A percentile compares a stretch with the other conserved stretches of the same genome.
phyloP scores from a whole-genome alignment of 2,888 invertebrate species.

The Micoletzkya japonica region DNA sequence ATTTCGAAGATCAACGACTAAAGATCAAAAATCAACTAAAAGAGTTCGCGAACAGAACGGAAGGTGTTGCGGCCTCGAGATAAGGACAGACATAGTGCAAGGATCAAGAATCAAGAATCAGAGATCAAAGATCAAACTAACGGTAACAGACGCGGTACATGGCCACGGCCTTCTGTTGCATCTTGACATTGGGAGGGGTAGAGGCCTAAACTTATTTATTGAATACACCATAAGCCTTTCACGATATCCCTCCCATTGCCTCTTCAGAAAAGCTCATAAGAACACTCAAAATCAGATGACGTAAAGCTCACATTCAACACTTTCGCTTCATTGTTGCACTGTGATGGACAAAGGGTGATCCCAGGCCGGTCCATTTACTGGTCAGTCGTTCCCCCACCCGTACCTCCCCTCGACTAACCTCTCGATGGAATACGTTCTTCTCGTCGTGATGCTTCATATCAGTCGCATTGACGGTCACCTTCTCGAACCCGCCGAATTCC shows the following conservation, averaged over 20 bases:
- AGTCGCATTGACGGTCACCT: not conserved
- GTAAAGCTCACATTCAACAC: too few relatives aligned
- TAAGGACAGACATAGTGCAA: not conserved
- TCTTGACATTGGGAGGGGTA: not conserved
- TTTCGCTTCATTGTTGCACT: too few relatives aligned
- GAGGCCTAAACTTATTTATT: not conserved
- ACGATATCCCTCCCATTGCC: too few relatives aligned
- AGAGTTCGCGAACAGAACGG: not conserved
- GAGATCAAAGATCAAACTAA: constrained; percentile 2
- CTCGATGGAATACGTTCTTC: constrained; percentile 20
- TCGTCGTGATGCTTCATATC: constrained; percentile 10
- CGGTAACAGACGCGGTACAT: constrained; percentile 16
- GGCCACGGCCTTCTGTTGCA: constrained; percentile 23
- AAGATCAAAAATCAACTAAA: too few relatives aligned
- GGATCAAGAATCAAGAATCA: not conserved
- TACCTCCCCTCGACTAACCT: too few relatives aligned
- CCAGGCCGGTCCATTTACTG: too few relatives aligned
- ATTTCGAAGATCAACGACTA: too few relatives aligned
- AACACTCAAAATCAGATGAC: not conserved
- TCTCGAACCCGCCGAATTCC: constrained; percentile 21
- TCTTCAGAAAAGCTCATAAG: too few relatives aligned
- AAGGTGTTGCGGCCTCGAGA: not conserved
- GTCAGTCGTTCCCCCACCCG: too few relatives aligned
- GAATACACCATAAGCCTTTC: not conserved
- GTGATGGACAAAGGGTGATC: not conserved